phyloP scores from a whole-genome alignment of 2,888 invertebrate genomes.

The Eupithecia insigniata region DNA sequence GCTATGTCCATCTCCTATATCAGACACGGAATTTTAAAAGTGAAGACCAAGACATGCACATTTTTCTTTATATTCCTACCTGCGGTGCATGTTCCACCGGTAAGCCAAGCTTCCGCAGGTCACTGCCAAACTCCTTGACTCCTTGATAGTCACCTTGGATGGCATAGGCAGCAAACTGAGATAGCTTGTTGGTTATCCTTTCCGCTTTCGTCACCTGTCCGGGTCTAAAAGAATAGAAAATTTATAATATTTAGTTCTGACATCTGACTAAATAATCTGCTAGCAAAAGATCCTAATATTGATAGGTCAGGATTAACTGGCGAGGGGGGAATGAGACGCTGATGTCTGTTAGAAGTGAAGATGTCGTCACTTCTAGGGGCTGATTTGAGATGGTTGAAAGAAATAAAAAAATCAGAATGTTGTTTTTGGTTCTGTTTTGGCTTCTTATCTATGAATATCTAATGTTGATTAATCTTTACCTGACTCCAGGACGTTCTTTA shows the following conservation, averaged over 20 bases:
- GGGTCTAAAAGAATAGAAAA: slow-evolving; percentile 82
- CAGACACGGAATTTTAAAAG: not conserved
- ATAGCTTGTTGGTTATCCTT: slow-evolving; percentile 94
- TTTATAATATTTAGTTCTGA: not conserved
- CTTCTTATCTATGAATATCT: not conserved
- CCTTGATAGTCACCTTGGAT: slow-evolving; percentile 97
- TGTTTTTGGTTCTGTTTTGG: not conserved
- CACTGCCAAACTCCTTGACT: slow-evolving; percentile 96
- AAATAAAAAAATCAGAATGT: no score
- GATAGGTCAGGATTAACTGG: no score
- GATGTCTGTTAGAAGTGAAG: no score
- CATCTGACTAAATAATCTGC: not conserved
- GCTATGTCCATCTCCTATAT: no score
- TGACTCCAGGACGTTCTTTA: slow-evolving; percentile 97
- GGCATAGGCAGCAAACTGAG: slow-evolving; percentile 96
- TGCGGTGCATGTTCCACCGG: slow-evolving; percentile 99
- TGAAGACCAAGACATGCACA: not conserved
- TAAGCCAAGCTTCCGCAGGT: slow-evolving; percentile 95
- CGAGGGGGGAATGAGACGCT: no score
- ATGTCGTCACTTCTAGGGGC: no score
- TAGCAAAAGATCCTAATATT: not conserved
- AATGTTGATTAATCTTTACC: slow-evolving; percentile 50
- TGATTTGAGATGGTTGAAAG: no score
- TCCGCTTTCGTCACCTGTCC: slow-evolving; percentile 97
- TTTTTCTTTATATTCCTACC: slow-evolving; percentile 63